Conservation (phyloP, 2,797 vertebrate species). For the Microctenopoma stevenorrisi region DNA sequence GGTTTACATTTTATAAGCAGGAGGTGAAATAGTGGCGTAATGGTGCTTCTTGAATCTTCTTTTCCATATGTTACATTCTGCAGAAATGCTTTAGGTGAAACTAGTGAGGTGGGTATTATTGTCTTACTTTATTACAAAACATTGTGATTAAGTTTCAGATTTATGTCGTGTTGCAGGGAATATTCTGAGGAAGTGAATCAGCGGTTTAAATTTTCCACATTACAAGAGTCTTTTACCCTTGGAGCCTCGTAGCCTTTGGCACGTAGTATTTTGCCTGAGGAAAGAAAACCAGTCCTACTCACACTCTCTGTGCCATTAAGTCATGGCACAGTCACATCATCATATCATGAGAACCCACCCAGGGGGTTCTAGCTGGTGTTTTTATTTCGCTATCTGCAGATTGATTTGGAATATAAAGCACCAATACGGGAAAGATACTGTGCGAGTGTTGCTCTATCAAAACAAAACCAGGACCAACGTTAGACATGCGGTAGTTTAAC, state of each 20-base stretch:
- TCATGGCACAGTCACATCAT: conserved; percentile 68
- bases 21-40: conserved; percentile 16
- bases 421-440: conserved; percentile 24
- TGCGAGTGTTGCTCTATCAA: conserved; percentile 32
- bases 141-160: conserved; percentile 53
- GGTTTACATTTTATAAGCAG: conserved; percentile 26
- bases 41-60: conserved; percentile 42
- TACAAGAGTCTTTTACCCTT: conserved; percentile 58
- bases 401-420: conserved; percentile 71
- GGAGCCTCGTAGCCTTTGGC: conserved; percentile 73
- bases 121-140: conserved; percentile 50
- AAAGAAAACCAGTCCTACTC: conserved; percentile 66
- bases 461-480: conserved; percentile 3
- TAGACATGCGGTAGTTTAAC: conserved; percentile 5
- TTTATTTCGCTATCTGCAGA: conserved; percentile 55
- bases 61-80: conserved; percentile 38
- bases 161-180: conserved; percentile 34
- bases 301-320: conserved; percentile 68
- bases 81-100: conserved; percentile 29
- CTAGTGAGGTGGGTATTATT: conserved; percentile 30
- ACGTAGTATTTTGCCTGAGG: conserved; percentile 74
- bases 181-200: conserved; percentile 32
- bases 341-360: conserved; percentile 67
- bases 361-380: conserved; percentile 44
- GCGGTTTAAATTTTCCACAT: conserved; percentile 62